Conservation (phyloP, 2,113 vertebrate species). For the Actenoides hombroni region DNA sequence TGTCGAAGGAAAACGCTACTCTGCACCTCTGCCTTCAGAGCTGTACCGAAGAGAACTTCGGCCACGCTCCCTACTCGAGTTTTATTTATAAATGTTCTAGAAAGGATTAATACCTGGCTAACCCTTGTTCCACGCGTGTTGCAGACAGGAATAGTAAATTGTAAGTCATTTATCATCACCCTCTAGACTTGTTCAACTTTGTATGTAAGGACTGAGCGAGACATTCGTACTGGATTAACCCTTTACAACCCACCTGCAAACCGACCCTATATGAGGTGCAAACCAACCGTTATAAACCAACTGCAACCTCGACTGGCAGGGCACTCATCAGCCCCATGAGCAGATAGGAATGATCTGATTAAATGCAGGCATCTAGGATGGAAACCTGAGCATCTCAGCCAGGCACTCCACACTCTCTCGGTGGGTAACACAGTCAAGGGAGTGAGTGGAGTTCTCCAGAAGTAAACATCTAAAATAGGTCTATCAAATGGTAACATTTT, state of each 20-base stretch:
- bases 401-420: neutral
- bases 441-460: neutral
- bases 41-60: neutral
- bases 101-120: neutral
- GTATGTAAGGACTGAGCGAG: neutral
- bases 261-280: too few species aligned
- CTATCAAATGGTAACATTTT: neutral
- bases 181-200: neutral
- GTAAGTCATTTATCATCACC: neutral
- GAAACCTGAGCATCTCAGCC: neutral
- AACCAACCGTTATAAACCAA: neutral
- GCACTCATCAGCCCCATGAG: neutral
- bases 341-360: neutral
- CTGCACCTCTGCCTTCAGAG: neutral
- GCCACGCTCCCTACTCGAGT: rapidly evolving
- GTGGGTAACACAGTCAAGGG: neutral
- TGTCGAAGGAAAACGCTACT: neutral
- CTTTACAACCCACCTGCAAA: neutral
- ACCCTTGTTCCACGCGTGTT: neutral
- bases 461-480: neutral
- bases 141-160: neutral
- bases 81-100: neutral
- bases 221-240: neutral
- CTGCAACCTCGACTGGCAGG: neutral
- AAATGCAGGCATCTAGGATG: neutral